Evolutionary conservation across 2,113 vertebrate species (phyloP), one percentile per base, ranked within the genome.

Genomic region (Lampris incognitus): DNA sequence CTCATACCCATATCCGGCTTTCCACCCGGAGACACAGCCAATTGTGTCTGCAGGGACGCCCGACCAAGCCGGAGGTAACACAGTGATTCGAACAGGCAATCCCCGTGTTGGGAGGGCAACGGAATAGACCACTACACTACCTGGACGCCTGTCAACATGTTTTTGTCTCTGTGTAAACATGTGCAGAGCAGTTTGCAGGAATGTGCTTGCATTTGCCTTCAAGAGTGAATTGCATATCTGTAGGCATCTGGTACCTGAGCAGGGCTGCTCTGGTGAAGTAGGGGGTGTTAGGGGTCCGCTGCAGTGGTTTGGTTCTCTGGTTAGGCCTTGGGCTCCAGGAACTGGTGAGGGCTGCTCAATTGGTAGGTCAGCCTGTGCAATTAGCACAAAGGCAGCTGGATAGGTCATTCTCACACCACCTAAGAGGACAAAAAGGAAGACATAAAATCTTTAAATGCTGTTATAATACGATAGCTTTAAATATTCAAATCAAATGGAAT

Each of bases 391-490:
- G 84, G 97, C 96, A 84, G 97, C 96, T 77, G 98, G 98, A 86
- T 99, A 99, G 70, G 98, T 96, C 97, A 99, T 97, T 81, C 97
- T 96, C 40, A 99, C 98, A 9, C 98, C 98, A 88, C 98, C 97
- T 99, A 68, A 58, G 42, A 84, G 44, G 66, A 78, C 1, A 6
- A 50, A 64, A 68, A 52, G 37, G 51, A 40, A 51, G 48, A 60
- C 36, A 10, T 6, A 59, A 38, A 46, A 7, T 46, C 44, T 5
- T 46, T 5, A 46, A 5, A 46, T 7, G 7, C 44, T 46, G 44
- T 46, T 46, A 46, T 7, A 46, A 46, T 7, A 46, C 44, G 7
- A 46, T 7, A 46, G 44, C 7, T 46, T 46, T 5, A 46, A 46
- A 46, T 2, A 46, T 46, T 46, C 44, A 46, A 46, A 46, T 4